Evolutionary conservation across 2,888 invertebrate species (phyloP).

Genomic region (Drosophila hamatofila): DNA sequence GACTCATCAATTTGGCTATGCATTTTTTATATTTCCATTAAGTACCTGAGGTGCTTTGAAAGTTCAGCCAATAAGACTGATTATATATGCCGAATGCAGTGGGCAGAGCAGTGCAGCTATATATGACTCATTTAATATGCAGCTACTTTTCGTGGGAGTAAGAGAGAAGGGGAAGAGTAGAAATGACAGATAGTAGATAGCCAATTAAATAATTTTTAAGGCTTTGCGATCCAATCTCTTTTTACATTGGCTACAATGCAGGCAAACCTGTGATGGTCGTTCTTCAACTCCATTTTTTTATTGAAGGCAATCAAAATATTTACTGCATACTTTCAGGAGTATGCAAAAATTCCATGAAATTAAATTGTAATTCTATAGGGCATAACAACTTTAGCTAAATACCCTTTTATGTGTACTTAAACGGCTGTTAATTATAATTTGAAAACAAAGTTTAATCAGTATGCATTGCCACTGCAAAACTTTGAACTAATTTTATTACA

Average conservation of each 20-base stretch:
- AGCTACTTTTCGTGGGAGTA: neutral
- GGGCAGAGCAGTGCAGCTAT: constrained; percentile 2
- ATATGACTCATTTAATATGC: neutral
- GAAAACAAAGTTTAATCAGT: neutral
- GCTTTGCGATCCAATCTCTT: neutral
- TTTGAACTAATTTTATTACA: constrained; percentile 61
- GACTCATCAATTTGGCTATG: constrained; percentile 31
- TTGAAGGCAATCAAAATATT: neutral
- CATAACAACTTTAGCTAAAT: neutral
- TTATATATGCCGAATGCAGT: neutral
- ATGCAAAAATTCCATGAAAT: neutral
- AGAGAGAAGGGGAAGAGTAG: neutral
- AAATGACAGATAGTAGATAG: neutral
- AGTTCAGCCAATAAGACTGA: neutral
- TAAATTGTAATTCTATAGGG: neutral
- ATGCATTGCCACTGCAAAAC: constrained; percentile 33
- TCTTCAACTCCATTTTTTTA: neutral
- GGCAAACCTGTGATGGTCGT: neutral
- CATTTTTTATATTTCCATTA: constrained; percentile 25
- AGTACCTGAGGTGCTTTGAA: constrained; percentile 1
- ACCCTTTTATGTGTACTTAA: neutral
- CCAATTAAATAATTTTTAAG: neutral
- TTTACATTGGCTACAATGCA: constrained; percentile 10
- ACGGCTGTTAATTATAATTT: neutral
- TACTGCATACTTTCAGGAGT: neutral